Base-by-base conservation (phyloP, 2,888 invertebrate genomes). In the Agonopterix heracliana region DNA sequence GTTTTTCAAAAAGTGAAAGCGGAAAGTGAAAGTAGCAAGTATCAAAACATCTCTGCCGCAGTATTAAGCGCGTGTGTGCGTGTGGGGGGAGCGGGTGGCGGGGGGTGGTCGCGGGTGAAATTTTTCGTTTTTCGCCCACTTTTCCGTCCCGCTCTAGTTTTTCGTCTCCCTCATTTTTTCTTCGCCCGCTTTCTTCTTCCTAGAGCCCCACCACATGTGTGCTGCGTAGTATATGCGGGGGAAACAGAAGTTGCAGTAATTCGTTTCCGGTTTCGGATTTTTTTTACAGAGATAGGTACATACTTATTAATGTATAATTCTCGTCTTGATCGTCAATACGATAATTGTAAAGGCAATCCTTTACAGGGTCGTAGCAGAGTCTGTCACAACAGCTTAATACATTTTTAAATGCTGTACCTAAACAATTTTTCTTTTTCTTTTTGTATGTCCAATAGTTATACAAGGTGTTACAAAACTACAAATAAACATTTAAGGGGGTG, bases 111-210 rank as follows among this genome's bases (percentile, higher is more conserved):
- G 72, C 68, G 71, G 82, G 80, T 74, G 81, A 85, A 87, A 88
- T 86, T 88, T 88, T 88, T 88, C 87, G 87, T 87, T 87, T 88
- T 88, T 88, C 88, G 80, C 87, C 87, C 84, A 86, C 86, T 86
- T 87, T 86, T 85, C 86, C 83, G 84, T 88, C 88, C 85, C 79
- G 82, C 82, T 88, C 88, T 88, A 86, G 87, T 88, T 88, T 87
- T 88, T 86, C 85, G 74, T 84, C 87, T 87, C 87, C 85, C 87
- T 88, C 87, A 81, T 87, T 88, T 88, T 88, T 87, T 87, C 85
- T 86, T 87, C 81, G 79, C 83, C 81, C 79, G 82, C 78, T 86
- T 84, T 78, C 78, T 87, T 88, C 88, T 87, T 88, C 84, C 85
- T 85, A 80, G 85, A 86, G 86, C 85, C 86, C 87, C 88, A 87